These are phyloP conservation scores for Phacellophora camtschatica DNA, from an alignment of 30 jellyfish, hydroid and myxozoan genomes.

Conservation along the genomic window DNA sequence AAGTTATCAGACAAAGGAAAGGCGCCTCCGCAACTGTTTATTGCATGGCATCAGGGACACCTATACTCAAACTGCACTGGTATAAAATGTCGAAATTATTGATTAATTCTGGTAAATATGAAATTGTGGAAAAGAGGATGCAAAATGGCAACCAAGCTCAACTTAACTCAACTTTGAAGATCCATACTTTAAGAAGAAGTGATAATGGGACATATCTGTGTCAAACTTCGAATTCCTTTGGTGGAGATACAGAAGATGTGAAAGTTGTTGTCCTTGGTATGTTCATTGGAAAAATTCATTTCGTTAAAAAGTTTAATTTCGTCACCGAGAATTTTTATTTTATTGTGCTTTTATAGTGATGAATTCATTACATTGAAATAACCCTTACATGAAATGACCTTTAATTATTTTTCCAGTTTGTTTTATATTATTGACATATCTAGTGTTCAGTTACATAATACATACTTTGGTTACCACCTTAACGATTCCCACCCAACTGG, in stretches of 20 bases:
- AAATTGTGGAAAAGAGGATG: neutral
- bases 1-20: slow-evolving; percentile 36
- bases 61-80: slow-evolving; percentile 63
- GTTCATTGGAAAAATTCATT: too few species aligned
- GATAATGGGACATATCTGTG: slow-evolving; percentile 86
- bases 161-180: slow-evolving; percentile 61
- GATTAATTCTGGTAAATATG: slow-evolving; percentile 32
- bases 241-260: slow-evolving; percentile 50
- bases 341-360: too few species aligned
- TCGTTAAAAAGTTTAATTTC: too few species aligned
- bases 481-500: too few species aligned
- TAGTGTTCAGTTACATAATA: too few species aligned
- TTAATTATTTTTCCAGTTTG: too few species aligned
- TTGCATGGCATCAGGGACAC: slow-evolving; percentile 85
- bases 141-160: slow-evolving; percentile 46
- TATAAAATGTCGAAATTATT: slow-evolving; percentile 33
- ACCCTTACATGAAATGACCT: too few species aligned
- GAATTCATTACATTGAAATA: too few species aligned
- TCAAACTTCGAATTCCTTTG: slow-evolving; percentile 69
- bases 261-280: slow-evolving; percentile 80
- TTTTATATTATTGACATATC: too few species aligned
- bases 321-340: too few species aligned
- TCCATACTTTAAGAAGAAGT: slow-evolving; percentile 27
- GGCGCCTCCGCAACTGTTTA: slow-evolving; percentile 34
- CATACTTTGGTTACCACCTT: too few species aligned